Base-by-base conservation (phyloP, 1,140 invertebrate species). In the Bombus superbus region DNA sequence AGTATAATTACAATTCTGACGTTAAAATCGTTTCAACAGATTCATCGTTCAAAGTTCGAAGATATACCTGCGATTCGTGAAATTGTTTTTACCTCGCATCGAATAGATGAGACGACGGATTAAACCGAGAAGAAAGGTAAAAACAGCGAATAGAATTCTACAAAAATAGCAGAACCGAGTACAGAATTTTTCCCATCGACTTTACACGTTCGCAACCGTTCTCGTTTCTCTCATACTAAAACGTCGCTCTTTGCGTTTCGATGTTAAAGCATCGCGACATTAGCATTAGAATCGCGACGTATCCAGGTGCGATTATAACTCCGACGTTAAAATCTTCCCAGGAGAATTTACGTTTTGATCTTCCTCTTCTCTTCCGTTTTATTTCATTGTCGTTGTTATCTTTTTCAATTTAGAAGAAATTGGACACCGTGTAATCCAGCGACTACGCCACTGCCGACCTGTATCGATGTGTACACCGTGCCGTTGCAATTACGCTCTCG, bases 401-500 rank as follows among this genome's bases (percentile, higher is more conserved):
- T 72, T 13, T 40, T 71, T 71, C 25, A 71, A 44, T 42, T n/a
- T 13, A 72, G 42, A 44, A 32, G 38, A n/a, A 72, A 42, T 25
- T 42, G 25, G 6, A 32, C 25, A 44, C 1, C 40, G n/a, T 32
- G 42, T 18, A 47, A 73, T 66, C 25, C 47, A 62, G 66, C 62
- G 81, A 42, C 78, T 79, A 35, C 44, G 84, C 73, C 81, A 85
- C 69, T 83, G 64, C 72, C 73, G 83, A 38, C 68, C 68, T 81
- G 79, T 76, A 79, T 82, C 74, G 83, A 74, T 81, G 77, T 88
- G 88, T 86, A 82, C 84, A 78, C 42, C 42, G 77, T 86, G 72
- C 83, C 89, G 79, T 91, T 90, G 89, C 89, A 89, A 87, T 90
- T 86, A 81, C 84, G 80, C 87, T 47, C 66, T 68, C 72, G 88